Evolutionary conservation across 2,888 invertebrate species (phyloP), one percentile per base, ranked within the genome.

Genomic region (Pristionchus mayeri): DNA sequence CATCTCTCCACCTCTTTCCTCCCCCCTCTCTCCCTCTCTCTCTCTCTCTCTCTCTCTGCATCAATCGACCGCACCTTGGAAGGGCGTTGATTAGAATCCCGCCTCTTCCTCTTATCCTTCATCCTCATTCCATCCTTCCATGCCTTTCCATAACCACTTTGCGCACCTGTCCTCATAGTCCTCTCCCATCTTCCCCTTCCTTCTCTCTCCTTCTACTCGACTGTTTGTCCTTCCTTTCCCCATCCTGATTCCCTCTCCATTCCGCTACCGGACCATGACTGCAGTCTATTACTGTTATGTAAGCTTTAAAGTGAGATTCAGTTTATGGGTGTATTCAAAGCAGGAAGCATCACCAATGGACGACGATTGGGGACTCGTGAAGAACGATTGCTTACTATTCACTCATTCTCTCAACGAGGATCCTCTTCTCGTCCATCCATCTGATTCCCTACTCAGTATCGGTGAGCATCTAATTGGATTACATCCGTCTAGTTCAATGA

Each of bases 381-480:
- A 87, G 60, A 87, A 88, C 63, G 89, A 89, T 85, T 85, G 86
- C 71, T 85, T 89, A 63, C 87, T 89, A 27, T 89, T 87, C n/a
- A 83, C 79, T 16, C 80, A 54, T n/a, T 34, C 54, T 16, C 80
- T 80, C 57, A 37, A 54, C 18, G 80, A 80, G 9, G 80, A 80
- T 24, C 44, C 40, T 21, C 48, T 78, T 30, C 48, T 78, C 16
- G 30, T 48, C 11, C 50, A 24, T 24, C 71, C 37, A 44, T 37
- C 71, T n/a, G 71, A 71, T 11, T 71, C 71, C 3, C 37, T 71
- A 40, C 71, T 71, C 24, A 40, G 40, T 71, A 40, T 71, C 63
- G 13, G 63, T 63, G 9, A 71, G 44, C 44, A 54, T 54, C 21
- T 16, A 54, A 7, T n/a, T n/a, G n/a, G n/a, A n/a, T n/a, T n/a